A percentile compares a stretch with the other conserved stretches of the same genome.
phyloP scores from a whole-genome alignment of 2,797 vertebrate species.

The Sardinella longiceps region DNA sequence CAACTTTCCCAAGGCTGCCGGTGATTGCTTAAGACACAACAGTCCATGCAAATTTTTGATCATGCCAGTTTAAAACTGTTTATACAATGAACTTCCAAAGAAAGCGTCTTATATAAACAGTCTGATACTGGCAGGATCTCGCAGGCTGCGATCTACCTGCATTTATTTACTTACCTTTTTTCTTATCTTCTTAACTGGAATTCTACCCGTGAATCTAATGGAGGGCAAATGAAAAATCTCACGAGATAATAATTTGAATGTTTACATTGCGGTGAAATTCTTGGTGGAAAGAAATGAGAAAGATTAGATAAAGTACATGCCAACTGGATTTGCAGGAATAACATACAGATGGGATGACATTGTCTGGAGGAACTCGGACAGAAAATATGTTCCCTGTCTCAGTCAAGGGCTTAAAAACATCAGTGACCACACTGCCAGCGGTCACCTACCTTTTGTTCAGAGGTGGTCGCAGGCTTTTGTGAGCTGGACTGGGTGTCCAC shows the following conservation, averaged over 20 bases:
- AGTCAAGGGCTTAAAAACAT: background rate
- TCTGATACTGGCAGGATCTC: no score
- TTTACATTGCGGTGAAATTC: background rate
- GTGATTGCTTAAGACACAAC: no score
- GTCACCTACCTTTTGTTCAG: background rate
- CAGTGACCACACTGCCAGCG: background rate
- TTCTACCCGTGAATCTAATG: background rate
- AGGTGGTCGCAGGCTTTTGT: background rate
- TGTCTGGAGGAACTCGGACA: background rate
- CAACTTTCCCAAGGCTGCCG: no score
- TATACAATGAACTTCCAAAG: background rate
- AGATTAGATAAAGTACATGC: conserved; percentile 1
- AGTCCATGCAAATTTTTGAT: background rate
- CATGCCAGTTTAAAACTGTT: background rate
- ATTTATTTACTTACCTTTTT: background rate
- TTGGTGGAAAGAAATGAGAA: background rate
- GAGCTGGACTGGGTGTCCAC: background rate
- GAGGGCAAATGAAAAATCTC: background rate
- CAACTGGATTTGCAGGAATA: background rate
- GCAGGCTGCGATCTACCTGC: background rate
- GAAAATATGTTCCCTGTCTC: background rate
- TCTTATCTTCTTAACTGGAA: background rate
- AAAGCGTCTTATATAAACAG: no score
- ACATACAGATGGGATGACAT: background rate
- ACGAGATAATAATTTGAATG: background rate